phyloP scores from a whole-genome alignment of 2,888 invertebrate genomes.

The Diloba caeruleocephala region DNA sequence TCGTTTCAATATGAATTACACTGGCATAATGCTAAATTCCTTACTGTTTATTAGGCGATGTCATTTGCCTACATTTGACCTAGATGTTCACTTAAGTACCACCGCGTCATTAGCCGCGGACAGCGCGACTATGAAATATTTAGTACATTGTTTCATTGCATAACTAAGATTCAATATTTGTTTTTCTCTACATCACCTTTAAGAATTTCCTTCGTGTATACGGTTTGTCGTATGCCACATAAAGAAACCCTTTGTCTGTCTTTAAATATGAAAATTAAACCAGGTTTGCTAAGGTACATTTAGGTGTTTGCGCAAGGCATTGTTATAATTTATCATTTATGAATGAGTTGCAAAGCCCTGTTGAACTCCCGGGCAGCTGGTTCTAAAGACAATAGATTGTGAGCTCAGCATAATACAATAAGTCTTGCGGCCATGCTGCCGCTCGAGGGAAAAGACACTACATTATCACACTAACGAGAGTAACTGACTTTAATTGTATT shows the following conservation, averaged over 20 bases:
- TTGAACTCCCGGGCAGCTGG: constrained; percentile 37
- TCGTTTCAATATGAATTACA: constrained; percentile 22
- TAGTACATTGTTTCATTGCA: constrained; percentile 45
- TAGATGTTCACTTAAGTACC: constrained; percentile 55
- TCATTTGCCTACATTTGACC: constrained; percentile 56
- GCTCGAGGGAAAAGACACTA: constrained; percentile 81
- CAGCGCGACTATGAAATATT: constrained; percentile 44
- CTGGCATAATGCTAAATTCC: constrained; percentile 35
- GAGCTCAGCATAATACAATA: constrained; percentile 61
- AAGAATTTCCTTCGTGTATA: not conserved
- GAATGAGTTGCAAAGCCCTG: constrained; percentile 47
- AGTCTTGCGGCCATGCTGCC: constrained; percentile 54
- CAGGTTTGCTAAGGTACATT: constrained; percentile 12
- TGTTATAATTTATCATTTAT: constrained; percentile 51
- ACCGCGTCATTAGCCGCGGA: constrained; percentile 54
- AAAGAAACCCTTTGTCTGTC: constrained; percentile 2
- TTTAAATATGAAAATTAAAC: constrained; percentile 18
- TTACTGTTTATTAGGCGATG: constrained; percentile 46
- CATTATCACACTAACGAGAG: constrained; percentile 84
- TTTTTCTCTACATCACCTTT: not conserved
- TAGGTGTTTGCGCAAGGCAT: constrained; percentile 50
- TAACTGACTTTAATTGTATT: constrained; percentile 87
- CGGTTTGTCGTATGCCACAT: no score
- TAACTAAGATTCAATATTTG: constrained; percentile 30
- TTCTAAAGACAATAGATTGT: constrained; percentile 50